These are phyloP conservation scores for Piprites chloris DNA, from an alignment of 2,113 vertebrate genomes.

Conservation along the genomic window DNA sequence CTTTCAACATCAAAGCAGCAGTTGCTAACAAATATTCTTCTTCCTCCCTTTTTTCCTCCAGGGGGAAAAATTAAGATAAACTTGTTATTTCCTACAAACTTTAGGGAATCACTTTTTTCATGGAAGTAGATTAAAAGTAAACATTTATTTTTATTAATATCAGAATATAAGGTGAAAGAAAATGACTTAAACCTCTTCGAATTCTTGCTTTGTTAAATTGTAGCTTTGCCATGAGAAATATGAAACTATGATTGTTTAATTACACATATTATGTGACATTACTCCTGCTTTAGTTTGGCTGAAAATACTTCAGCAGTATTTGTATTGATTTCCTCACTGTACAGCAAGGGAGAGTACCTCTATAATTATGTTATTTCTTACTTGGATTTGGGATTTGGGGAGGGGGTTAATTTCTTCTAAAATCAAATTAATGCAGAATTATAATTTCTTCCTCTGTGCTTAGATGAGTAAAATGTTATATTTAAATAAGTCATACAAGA, in stretches of 20 bases:
- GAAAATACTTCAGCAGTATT: background rate
- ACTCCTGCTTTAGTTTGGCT: background rate
- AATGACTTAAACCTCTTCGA: background rate
- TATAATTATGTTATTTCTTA: background rate
- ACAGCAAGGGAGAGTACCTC: background rate
- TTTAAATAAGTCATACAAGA: background rate
- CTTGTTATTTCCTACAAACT: background rate
- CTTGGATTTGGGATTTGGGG: background rate
- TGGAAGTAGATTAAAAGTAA: background rate
- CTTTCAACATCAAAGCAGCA: conserved; percentile 35
- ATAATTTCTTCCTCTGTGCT: background rate
- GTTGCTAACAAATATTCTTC: background rate
- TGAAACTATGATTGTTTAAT: background rate
- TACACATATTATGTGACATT: background rate
- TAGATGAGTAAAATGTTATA: background rate
- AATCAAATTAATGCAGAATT: background rate
- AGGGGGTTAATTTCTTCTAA: background rate
- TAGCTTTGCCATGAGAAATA: background rate
- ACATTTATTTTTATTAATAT: background rate
- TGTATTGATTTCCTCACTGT: background rate
- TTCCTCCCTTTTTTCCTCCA: background rate
- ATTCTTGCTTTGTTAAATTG: background rate
- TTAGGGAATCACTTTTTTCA: background rate
- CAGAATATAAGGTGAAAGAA: background rate
- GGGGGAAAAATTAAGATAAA: background rate